Evolutionary conservation across 1,140 invertebrate species (phyloP).

Genomic region (Cydia amplana): DNA sequence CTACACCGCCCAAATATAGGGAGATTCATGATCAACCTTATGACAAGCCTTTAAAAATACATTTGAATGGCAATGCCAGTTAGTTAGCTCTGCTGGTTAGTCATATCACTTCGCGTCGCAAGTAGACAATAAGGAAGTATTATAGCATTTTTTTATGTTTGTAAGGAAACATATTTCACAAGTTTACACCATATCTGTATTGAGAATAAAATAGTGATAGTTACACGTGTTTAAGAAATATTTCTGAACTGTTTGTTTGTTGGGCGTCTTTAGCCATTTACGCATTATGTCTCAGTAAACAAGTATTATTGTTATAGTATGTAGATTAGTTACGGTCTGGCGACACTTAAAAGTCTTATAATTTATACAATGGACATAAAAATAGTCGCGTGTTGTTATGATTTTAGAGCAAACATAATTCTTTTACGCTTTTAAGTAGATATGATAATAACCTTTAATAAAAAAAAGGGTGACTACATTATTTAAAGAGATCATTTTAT

Average conservation of each 20-base stretch:
- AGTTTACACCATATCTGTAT: neutral
- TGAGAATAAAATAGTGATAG: neutral
- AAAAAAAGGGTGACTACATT: neutral
- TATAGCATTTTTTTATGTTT: neutral
- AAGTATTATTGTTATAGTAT: conserved; percentile 12
- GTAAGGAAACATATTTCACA: neutral
- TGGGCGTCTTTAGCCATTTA: neutral
- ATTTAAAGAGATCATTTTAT: too few species aligned
- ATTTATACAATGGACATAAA: neutral
- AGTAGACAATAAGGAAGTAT: neutral
- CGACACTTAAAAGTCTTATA: neutral
- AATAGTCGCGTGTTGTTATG: conserved; percentile 2
- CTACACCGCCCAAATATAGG: conserved; percentile 6
- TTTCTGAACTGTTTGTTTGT: neutral
- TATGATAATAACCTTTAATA: neutral
- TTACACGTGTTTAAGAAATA: neutral
- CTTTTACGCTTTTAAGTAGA: neutral
- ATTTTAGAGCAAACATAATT: neutral
- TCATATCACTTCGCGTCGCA: neutral
- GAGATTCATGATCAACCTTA: conserved; percentile 14
- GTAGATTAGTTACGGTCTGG: conserved; percentile 6
- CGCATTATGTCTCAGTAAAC: neutral
- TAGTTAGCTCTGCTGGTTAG: neutral
- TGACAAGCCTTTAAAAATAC: neutral
- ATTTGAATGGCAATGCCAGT: neutral